Evolutionary conservation across 2,797 vertebrate genomes (phyloP), one percentile per base, ranked within the genome.

Genomic region (Rhynchotus rufescens): DNA sequence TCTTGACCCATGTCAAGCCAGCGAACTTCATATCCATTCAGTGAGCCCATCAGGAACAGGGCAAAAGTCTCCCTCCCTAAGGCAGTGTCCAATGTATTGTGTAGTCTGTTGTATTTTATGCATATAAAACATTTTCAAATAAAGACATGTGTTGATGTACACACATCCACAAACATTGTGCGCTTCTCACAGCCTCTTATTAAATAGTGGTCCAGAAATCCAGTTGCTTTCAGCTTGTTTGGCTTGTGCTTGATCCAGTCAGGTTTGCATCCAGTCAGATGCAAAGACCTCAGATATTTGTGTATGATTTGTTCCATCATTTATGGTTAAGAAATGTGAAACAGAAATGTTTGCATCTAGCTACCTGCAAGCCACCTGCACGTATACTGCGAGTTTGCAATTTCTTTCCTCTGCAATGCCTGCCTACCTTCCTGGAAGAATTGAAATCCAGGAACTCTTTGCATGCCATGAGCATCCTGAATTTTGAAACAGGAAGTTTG

Each of bases 291-390:
- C 54, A 62, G 51, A 30, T 0, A 0, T 19, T 45, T 57, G 30
- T 9, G 59, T 54, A 28, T 10, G 5, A 5, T n/a, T 72, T 64
- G 3, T n/a, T 80, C 45, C 0, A 0, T 45, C 3, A 1, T 1
- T 5, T 52, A 57, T 32, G 15, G n/a, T 4, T 32, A 56, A 59
- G 20, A 80, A 82, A 71, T 1, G 6, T 67, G n/a, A 26, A 57
- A n/a, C 32, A 74, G 34, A 32, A 45, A 78, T n/a, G 8, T 45
- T 6, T 62, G n/a, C 45, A 68, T 28, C 32, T 10, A 26, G 30
- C 22, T 66, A 19, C 30, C 61, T 68, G 57, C 30, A 45, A 52
- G 16, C 59, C 4, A 71, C 22, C 22, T 67, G 30, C 26, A 30
- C 6, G 45, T 15, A 45, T 0, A 1, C 30, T 68, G 22, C 59